Evolutionary conservation across 2,797 vertebrate genomes (phyloP).

Genomic region (Mormyrus hasselquistii): DNA sequence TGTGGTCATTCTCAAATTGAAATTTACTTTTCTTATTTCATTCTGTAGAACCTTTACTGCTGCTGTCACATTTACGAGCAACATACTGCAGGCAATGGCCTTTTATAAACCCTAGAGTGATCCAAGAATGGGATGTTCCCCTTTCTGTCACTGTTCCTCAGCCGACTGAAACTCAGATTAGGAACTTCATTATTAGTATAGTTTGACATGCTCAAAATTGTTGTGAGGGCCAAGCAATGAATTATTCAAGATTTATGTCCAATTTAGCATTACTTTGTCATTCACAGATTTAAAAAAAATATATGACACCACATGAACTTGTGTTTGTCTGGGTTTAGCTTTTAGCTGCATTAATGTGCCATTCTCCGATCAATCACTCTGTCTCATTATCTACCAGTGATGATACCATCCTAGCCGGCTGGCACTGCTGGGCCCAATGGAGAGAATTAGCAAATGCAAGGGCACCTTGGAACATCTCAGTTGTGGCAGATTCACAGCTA

Average conservation of each 20-base stretch:
- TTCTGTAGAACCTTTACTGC: neutral
- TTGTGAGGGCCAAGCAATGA: neutral
- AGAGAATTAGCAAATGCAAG: constrained; percentile 11
- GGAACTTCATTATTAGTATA: neutral
- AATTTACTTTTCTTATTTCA: neutral
- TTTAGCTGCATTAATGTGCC: constrained; percentile 64
- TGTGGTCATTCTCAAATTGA: neutral
- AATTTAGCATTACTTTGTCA: neutral
- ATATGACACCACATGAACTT: constrained; percentile 49
- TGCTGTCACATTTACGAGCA: neutral
- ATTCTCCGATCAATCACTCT: constrained; percentile 51
- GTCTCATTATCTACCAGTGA: constrained; percentile 56
- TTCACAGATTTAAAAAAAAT: constrained; percentile 27
- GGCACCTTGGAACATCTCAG: constrained; percentile 22
- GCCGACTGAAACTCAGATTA: neutral
- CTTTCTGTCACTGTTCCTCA: neutral
- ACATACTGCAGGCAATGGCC: neutral
- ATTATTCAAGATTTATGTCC: neutral
- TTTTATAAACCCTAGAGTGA: neutral
- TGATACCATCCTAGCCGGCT: constrained; percentile 50
- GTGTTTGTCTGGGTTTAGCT: constrained; percentile 48
- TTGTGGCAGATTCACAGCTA: neutral
- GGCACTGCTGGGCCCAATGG: constrained; percentile 30
- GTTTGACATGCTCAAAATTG: neutral
- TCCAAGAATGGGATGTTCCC: too few species aligned